Percentiles rank a stretch among this genome's conserved stretches.
phyloP scores from a whole-genome alignment of 2,888 invertebrate species.

The Paralinhomoeus sp. region DNA sequence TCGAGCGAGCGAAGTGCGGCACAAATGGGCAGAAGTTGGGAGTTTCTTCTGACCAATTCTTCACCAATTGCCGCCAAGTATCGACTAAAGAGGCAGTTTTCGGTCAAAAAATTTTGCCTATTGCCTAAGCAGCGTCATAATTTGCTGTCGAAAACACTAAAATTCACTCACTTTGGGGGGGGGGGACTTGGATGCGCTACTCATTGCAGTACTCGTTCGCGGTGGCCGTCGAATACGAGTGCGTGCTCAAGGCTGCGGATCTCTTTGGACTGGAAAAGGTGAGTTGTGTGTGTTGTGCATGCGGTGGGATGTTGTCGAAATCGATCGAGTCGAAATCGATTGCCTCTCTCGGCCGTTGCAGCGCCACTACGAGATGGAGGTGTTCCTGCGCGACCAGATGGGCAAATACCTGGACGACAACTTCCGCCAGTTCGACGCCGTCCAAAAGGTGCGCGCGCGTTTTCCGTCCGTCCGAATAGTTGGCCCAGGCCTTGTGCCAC shows the following conservation, averaged over 20 bases:
- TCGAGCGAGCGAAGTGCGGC: too few relatives aligned
- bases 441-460: constrained; percentile 10
- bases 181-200: too few relatives aligned
- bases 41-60: too few relatives aligned
- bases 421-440: constrained; percentile 18
- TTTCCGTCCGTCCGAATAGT: too few relatives aligned
- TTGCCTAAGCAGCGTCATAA: too few relatives aligned
- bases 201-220: constrained; percentile 20
- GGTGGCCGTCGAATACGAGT: constrained; percentile 19
- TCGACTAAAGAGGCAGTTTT: too few relatives aligned
- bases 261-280: constrained; percentile 7
- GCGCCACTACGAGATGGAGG: constrained; percentile 6
- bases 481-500: too few relatives aligned
- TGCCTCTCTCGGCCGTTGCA: not conserved
- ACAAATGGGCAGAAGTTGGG: too few relatives aligned
- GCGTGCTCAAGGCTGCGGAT: constrained; percentile 17
- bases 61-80: too few relatives aligned
- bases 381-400: constrained; percentile 19
- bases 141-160: too few relatives aligned
- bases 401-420: constrained; percentile 21
- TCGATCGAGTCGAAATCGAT: too few relatives aligned
- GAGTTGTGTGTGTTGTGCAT: not conserved
- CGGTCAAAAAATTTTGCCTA: too few relatives aligned
- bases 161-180: not conserved
- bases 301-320: not conserved